Conservation (phyloP, 2,888 invertebrate species). For the Chydorus sphaericus region DNA sequence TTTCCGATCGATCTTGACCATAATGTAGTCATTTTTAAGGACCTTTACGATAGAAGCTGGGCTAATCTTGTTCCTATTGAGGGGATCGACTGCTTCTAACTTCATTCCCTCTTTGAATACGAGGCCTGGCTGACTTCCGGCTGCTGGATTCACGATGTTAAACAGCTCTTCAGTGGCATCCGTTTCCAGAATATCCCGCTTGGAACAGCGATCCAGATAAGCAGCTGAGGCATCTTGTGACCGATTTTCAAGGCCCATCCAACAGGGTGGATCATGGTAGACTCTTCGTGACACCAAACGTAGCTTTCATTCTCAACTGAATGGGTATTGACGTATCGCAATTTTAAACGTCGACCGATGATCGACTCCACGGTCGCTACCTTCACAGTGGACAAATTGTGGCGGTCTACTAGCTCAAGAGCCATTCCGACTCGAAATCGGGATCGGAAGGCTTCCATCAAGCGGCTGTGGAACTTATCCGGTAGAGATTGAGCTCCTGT, state of each 20-base stretch:
- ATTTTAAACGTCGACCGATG: slow-evolving; percentile 77
- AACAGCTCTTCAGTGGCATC: slow-evolving; percentile 73
- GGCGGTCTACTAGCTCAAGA: slow-evolving; percentile 4
- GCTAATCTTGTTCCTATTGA: slow-evolving; percentile 84
- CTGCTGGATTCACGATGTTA: slow-evolving; percentile 14
- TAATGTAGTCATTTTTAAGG: slow-evolving; percentile 78
- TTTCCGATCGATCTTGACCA: slow-evolving; percentile 91
- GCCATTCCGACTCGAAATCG: slow-evolving; percentile 38
- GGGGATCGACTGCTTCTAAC: slow-evolving; percentile 90
- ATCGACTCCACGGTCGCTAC: slow-evolving; percentile 81
- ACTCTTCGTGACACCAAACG: slow-evolving; percentile 97
- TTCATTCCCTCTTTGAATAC: slow-evolving; percentile 77
- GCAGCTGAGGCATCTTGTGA: slow-evolving; percentile 65
- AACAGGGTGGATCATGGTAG: slow-evolving; percentile 84
- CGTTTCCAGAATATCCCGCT: slow-evolving; percentile 51
- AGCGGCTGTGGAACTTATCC: slow-evolving; percentile 77
- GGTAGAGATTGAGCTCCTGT: slow-evolving; percentile 92
- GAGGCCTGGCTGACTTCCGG: too few relatives aligned
- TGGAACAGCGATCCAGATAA: slow-evolving; percentile 57
- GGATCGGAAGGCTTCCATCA: slow-evolving; percentile 66
- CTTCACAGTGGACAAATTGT: slow-evolving; percentile 34
- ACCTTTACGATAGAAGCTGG: slow-evolving; percentile 92
- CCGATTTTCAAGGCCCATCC: slow-evolving; percentile 91
- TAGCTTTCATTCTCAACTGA: slow-evolving; percentile 52
- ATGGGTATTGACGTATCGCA: slow-evolving; percentile 69